Evolutionary conservation across 2,113 vertebrate species (phyloP), one percentile per base, ranked within the genome.

Genomic region (Cervus canadensis): DNA sequence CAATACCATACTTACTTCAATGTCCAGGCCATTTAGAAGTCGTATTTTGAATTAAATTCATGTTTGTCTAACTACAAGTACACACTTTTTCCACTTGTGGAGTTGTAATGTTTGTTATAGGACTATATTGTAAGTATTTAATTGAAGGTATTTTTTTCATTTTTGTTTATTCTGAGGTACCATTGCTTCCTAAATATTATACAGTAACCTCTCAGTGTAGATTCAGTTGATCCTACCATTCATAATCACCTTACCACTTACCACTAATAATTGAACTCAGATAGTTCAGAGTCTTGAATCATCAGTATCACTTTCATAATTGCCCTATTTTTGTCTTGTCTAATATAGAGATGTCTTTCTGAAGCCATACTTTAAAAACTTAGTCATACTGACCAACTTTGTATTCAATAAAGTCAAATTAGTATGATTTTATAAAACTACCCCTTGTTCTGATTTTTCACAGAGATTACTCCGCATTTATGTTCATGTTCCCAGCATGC

Each of bases 351-450:
- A 60, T 62, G 7, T 81, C 45, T 91, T 93, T 79, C 87, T 62
- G 16, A 89, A 67, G 40, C 36, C 10, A 91, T 16, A 78, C 30
- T 83, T 97, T 59, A 11, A 56, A 71, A 54, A 96, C 89, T 79
- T 71, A 50, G 3, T 95, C 84, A 19, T 9, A 76, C 52, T 94
- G 17, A 50, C 11, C 50, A 71, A 59, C 10, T 2, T n/a, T 64
- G 3, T 89, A 52, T 36, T 74, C 4, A 19, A 36, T n/a, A 88
- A 26, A 95, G 52, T 91, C 40, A 76, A 48, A 62, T 60, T 56
- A 59, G 30, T 93, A n/a, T 79, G 43, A 74, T 26, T 89, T 93
- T 43, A 43, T 94, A 74, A 96, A 98, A 93, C 36, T 67, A 7
- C 43, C 1, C 15, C 26, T 81, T 76, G 16, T 94, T 86, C 71